Evolutionary conservation across 2,888 invertebrate genomes (phyloP), one percentile per base, ranked within the genome.

Genomic region (Rhamphomyia laevipes): DNA sequence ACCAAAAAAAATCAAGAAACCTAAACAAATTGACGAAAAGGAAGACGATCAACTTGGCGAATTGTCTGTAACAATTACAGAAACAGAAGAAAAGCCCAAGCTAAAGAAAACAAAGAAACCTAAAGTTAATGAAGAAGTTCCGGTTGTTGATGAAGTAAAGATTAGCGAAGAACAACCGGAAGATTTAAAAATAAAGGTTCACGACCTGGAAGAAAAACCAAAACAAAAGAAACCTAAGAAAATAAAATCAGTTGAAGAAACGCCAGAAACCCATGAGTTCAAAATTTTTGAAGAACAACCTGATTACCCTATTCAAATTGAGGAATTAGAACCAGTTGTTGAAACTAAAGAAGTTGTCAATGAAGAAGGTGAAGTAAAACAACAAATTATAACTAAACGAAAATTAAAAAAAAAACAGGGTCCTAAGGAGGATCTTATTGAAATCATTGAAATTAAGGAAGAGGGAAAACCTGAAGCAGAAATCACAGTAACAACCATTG

Each of bases 1-100:
- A 57, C 63, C 55, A 11, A 78, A 82, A 1, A 77, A 78, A 49
- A 75, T 58, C 4, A 63, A 59, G 52, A 53, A 66, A 51, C 64
- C 63, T 5, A 51, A 60, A 54, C 54, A 61, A 27, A 51, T 63
- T 11, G 51, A 62, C 30, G 30, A 31, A 37, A 13, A 27, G 15
- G 18, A 23, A 12, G 42, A 27, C 47, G 56, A 68, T 9, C 45
- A 55, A 13, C 55, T 68, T 27, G 23, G 9, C 23, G 23, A 27
- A 27, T 27, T 27, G 7, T 9, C 23, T 6, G 23, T 27, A 7
- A 35, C 35, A 2, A 35, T 35, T 2, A 35, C 13, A 2, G 35
- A 35, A 35, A 13, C 13, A 9, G 27, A 27, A 23, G 42, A 42
- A 27, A 23, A 27, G 10, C 42, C 42, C 2, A 21, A 42, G n/a